These are phyloP conservation scores for Gymnorhina tibicen DNA, from an alignment of 2,113 vertebrate species.

Conservation along the genomic window DNA sequence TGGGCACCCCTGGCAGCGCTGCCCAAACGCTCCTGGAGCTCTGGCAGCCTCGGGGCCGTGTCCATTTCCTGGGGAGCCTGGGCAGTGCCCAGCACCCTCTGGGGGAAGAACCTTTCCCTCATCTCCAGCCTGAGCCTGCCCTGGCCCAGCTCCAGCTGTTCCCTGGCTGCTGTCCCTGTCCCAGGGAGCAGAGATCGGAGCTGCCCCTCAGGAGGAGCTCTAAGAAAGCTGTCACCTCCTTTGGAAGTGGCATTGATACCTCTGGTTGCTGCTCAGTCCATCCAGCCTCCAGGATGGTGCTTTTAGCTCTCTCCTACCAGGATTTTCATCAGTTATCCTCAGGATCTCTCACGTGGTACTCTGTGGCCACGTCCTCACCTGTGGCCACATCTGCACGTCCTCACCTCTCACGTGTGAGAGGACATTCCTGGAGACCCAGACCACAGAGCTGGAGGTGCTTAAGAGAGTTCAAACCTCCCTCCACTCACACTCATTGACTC, in stretches of 20 bases:
- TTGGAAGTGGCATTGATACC: neutral
- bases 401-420: neutral
- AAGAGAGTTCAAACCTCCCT: neutral
- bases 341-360: neutral
- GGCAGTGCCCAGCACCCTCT: neutral
- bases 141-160: neutral
- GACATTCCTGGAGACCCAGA: neutral
- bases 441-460: neutral
- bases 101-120: neutral
- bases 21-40: neutral
- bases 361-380: neutral
- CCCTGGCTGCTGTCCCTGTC: neutral
- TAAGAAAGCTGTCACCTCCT: neutral
- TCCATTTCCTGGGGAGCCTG: neutral
- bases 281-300: neutral
- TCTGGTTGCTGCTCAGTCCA: neutral
- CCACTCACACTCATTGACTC: neutral
- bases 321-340: neutral
- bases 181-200: accelerated
- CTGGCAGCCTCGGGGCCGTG: neutral
- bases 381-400: neutral
- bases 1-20: neutral
- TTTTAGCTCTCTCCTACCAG: neutral
- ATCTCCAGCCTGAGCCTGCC: neutral
- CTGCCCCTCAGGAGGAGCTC: neutral